Conservation (phyloP, 2,113 vertebrate species). For the Charina bottae region DNA sequence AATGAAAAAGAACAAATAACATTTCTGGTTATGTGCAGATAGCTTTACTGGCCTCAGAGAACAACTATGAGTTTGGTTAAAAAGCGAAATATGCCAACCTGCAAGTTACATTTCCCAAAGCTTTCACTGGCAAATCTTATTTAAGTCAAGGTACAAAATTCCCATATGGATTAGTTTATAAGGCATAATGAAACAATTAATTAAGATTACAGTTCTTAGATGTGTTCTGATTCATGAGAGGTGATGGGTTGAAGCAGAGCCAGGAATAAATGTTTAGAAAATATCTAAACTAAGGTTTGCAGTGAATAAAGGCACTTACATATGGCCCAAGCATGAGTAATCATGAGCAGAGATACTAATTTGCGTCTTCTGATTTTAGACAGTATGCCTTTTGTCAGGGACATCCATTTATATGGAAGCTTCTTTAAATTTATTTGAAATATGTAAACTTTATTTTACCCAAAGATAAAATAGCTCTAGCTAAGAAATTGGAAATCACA, state of each 20-base stretch:
- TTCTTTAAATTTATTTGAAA: background rate
- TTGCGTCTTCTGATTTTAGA: background rate
- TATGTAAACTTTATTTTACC: background rate
- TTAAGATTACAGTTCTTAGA: background rate
- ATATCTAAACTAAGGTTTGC: background rate
- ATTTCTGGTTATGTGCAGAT: background rate
- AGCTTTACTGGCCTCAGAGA: background rate
- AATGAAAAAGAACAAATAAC: background rate
- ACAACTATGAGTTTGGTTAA: background rate
- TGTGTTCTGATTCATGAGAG: constrained; percentile 1
- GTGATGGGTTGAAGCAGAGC: background rate
- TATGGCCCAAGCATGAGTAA: no score
- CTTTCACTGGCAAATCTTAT: background rate
- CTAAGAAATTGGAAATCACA: background rate
- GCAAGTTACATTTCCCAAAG: background rate
- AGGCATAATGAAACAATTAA: background rate
- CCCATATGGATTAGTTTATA: background rate
- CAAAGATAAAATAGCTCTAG: background rate
- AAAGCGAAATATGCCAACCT: background rate
- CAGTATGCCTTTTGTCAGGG: background rate
- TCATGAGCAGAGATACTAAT: background rate
- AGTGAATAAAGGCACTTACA: background rate
- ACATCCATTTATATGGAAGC: background rate
- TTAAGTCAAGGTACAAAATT: background rate
- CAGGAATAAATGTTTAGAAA: constrained; percentile 13